Base-by-base conservation (phyloP, 1,140 invertebrate genomes). In the Solenopsis invicta region DNA sequence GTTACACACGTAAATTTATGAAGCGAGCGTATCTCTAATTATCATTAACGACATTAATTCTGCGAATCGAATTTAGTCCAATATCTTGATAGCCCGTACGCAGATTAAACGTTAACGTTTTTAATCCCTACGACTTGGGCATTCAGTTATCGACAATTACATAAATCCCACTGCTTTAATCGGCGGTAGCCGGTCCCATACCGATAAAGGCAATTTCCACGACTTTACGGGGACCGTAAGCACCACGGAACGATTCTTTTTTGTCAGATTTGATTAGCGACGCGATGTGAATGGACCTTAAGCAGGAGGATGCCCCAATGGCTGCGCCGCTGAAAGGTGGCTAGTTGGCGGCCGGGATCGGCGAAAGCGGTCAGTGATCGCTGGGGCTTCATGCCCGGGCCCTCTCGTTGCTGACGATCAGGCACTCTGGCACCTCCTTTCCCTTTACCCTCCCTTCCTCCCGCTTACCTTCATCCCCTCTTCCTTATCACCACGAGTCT, bases 311-410 rank as follows among this genome's bases (percentile, higher is more conserved):
- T 91, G 86, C 90, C 86, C 86, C 88, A 85, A 91, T 91, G 90
- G 88, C 88, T 88, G 88, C 88, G 87, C 87, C 90, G 91, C 86
- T 91, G 91, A 91, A 91, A 91, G 91, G 88, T 91, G 91, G 90
- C 88, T 91, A 90, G 91, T 87, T 91, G 88, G 91, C 91, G 88
- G 91, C 88, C 72, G 86, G 88, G 90, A 86, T 91, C 89, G 91
- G 78, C 89, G 91, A 91, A 91, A 91, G 88, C 91, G 91, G 90
- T 91, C 90, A 91, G 90, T 91, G 91, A 91, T 91, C 91, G 91
- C 89, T 88, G 89, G 74, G 84, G 82, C 89, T 87, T 91, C 89
- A 56, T 90, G 87, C 87, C 89, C 59, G 87, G 86, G 81, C 77
- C 89, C 89, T 87, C 89, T 90, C 85, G 89, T 89, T 90, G 85